Base-by-base conservation (phyloP, 1,140 invertebrate species). In the Lepidurus couesii region DNA sequence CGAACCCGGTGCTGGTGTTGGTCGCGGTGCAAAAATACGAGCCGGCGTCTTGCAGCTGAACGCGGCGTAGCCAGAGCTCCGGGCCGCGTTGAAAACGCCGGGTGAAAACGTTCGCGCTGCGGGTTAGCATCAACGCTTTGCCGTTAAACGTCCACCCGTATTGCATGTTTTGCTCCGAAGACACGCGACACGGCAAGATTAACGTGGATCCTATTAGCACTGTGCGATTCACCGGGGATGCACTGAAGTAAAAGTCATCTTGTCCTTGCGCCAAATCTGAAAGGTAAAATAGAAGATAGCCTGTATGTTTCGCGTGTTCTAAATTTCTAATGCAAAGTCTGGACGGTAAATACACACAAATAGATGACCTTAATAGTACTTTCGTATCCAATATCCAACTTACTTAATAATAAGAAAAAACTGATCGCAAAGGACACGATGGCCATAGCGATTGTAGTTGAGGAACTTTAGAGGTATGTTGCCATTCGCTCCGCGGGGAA, bases 241-340 rank as follows among this genome's bases (percentile, higher is more conserved):
- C 65, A 42, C 76, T 45, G 21, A 77, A 77, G 21, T 77, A 77
- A 47, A 77, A 77, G 65, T 77, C 76, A 42, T 77, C 76, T 77
- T 77, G 76, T 34, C 44, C 74, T 16, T 75, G 24, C 74, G 53
- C 53, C 53, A 9, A 65, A 21, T 21, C 53, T 65, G 53, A 13
- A 65, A 65, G 16, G 53, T n/a, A n/a, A n/a, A 13, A 65, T 21
- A 65, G 21, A 65, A 7, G 21, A n/a, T 65, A n/a, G 16, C 13
- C 7, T 10, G 4, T 21, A n/a, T 21, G 16, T 65, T 65, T 4
- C 2, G 0, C 34, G 2, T 34, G 26, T 34, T 34, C 26, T n/a
- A n/a, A n/a, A n/a, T n/a, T n/a, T n/a, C n/a, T 34, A 34, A 34
- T 34, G 2, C 2, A 34, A 34, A 34, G 34, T 4, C 34, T 34